Evolutionary conservation across 2,797 vertebrate genomes (phyloP).

Genomic region (Pseudomugil tenellus): DNA sequence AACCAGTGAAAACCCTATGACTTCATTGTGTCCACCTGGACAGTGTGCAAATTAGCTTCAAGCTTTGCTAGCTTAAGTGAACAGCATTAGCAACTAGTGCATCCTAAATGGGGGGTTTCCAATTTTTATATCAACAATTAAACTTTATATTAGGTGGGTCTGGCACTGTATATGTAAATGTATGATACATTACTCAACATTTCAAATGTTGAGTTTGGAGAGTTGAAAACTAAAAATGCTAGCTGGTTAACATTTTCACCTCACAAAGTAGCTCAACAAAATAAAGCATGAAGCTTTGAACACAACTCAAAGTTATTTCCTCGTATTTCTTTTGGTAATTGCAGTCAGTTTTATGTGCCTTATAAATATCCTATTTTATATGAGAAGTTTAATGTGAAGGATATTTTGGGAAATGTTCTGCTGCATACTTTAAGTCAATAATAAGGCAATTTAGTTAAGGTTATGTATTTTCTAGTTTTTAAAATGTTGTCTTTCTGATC

Average conservation of each 20-base stretch:
- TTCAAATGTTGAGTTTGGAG: no score
- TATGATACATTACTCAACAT: not conserved
- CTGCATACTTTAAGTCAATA: not conserved
- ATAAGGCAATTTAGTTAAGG: not conserved
- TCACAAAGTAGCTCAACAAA: no score
- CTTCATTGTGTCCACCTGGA: constrained; percentile 1
- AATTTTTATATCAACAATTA: no score
- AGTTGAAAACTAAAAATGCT: not conserved
- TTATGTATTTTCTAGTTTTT: constrained; percentile 7
- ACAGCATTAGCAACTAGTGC: not conserved
- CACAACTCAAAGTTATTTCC: not conserved
- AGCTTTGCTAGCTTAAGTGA: not conserved
- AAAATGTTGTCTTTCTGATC: constrained; percentile 6
- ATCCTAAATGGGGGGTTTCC: not conserved
- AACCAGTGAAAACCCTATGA: no score
- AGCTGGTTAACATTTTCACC: not conserved
- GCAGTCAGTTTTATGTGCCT: not conserved
- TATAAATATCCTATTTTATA: not conserved
- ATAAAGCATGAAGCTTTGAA: not conserved
- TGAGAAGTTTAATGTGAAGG: not conserved
- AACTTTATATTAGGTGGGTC: no score
- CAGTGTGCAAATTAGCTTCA: not conserved
- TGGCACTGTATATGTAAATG: no score
- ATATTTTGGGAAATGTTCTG: not conserved
- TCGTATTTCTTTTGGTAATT: not conserved